phyloP scores from a whole-genome alignment of 1,140 invertebrate genomes.

The Plodia interpunctella region DNA sequence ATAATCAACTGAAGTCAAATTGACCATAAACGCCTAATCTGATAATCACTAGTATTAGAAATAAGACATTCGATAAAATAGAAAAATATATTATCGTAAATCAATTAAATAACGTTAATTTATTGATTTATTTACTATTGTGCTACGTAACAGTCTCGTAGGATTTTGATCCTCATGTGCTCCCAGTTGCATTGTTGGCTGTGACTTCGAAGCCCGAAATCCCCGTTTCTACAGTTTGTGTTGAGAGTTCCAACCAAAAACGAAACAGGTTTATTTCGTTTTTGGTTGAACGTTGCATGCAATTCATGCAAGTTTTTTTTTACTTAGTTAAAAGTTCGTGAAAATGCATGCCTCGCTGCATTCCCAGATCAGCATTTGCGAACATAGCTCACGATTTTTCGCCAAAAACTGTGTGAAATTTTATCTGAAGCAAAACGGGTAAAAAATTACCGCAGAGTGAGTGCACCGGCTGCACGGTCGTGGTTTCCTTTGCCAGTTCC shows the following conservation, averaged over 20 bases:
- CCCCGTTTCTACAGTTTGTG: neutral
- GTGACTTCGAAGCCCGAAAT: too few species aligned
- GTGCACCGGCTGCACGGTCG: neutral
- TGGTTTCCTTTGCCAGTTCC: neutral
- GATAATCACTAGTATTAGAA: too few species aligned
- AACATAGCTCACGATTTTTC: neutral
- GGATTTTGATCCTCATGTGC: too few species aligned
- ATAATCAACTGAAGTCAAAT: too few species aligned
- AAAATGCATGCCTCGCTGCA: neutral
- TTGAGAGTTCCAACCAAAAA: neutral
- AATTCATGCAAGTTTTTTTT: neutral
- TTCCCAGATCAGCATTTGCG: conserved; percentile 1
- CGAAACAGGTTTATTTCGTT: too few species aligned
- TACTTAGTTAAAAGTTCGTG: conserved; percentile 2
- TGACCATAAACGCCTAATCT: too few species aligned
- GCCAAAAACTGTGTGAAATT: conserved; percentile 3
- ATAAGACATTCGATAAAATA: too few species aligned
- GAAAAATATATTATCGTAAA: too few species aligned
- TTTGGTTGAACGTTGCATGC: neutral
- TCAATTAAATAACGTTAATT: too few species aligned
- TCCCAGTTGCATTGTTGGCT: too few species aligned
- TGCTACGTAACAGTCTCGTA: too few species aligned
- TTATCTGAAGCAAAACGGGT: conserved; percentile 1
- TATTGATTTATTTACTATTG: too few species aligned
- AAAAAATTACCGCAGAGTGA: neutral